Evolutionary conservation across 2,113 vertebrate species (phyloP), one percentile per base, ranked within the genome.

Genomic region (Nipponia nippon): DNA sequence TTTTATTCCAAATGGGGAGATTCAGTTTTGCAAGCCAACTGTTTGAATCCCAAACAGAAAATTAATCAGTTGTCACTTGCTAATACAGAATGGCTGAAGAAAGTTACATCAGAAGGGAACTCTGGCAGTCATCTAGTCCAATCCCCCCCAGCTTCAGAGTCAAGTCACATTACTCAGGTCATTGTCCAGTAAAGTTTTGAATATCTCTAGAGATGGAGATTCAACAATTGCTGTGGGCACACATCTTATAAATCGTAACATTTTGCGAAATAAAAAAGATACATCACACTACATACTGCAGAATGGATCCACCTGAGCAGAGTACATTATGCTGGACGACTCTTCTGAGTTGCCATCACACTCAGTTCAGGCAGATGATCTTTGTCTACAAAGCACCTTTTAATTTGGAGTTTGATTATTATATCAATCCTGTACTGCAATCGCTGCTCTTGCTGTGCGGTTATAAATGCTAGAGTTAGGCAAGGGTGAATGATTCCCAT

Each of bases 241-340:
- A 49, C 13, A 32, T 38, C 44, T 83, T 80, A 16, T 47, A 81
- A n/a, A 50, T 67, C 3, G 23, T 2, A 63, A 13, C 2, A 53
- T 32, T 63, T 49, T 67, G 42, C 3, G 2, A 47, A 86, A 38
- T 17, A 21, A n/a, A 81, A 87, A 58, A 46, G 23, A 36, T 50
- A 18, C 0, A 6, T 11, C 32, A 40, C 20, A 19, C 42, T 84
- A 32, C n/a, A 11, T 34, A 38, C 1, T 2, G 2, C 21, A 65
- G 38, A 93, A 65, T 11, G n/a, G 38, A 79, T 69, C 47, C 63
- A 80, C 71, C 29, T 21, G 52, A 82, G 52, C 40, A 75, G 13
- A 62, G 56, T 7, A 58, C 34, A 79, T 44, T n/a, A 20, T 9
- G 59, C 40, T 55, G 34, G 34, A 66, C 0, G 0, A 58, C 49